These are phyloP conservation scores for Dendrocincla fuliginosa DNA, from an alignment of 2,797 vertebrate species.

Conservation along the genomic window DNA sequence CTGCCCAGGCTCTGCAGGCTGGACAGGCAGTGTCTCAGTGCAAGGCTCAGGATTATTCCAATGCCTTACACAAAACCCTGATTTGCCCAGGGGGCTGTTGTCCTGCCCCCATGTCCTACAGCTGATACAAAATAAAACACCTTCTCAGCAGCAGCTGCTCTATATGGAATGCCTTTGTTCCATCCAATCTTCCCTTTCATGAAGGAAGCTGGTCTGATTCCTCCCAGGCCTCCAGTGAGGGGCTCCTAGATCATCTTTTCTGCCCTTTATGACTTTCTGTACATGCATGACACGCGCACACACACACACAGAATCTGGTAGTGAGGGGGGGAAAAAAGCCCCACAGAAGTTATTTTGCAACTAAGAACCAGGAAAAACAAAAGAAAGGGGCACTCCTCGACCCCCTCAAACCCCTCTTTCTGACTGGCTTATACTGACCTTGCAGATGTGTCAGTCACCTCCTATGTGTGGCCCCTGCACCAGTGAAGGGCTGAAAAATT, in stretches of 20 bases:
- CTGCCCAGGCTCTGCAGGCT: too few relatives aligned
- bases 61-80: rapidly evolving
- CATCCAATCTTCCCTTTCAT: not conserved
- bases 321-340: rapidly evolving
- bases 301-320: rapidly evolving
- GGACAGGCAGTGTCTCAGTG: too few relatives aligned
- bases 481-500: not conserved
- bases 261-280: not conserved
- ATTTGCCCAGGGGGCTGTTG: rapidly evolving
- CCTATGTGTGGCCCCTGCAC: rapidly evolving
- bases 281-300: not conserved
- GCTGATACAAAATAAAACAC: not conserved
- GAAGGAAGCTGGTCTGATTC: not conserved
- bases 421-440: not conserved
- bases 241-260: not conserved
- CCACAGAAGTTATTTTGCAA: not conserved
- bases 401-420: rapidly evolving
- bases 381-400: not conserved
- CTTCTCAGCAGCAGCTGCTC: not conserved
- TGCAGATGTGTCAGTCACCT: not conserved
- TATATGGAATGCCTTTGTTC: not conserved
- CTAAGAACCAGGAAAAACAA: not conserved
- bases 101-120: not conserved
- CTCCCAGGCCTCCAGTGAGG: not conserved
- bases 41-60: not conserved